Evolutionary conservation across 2,797 vertebrate species (phyloP), one percentile per base, ranked within the genome.

Genomic region (Florisuga fusca): DNA sequence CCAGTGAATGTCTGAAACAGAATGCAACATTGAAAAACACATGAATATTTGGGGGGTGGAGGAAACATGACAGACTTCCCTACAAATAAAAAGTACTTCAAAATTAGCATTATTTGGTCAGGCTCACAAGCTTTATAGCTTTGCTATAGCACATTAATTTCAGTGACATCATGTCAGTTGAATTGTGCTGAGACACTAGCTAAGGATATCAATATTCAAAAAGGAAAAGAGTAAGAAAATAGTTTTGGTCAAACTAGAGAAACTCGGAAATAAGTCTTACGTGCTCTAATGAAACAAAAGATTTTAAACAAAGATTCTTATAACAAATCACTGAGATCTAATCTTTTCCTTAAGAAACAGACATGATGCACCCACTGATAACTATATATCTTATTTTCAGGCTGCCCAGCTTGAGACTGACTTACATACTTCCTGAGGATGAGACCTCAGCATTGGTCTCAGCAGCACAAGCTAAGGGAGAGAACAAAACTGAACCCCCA

Each of bases 1-100:
- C 98, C 98, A 0, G 98, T 99, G 92, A 98, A 99, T 2, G 98
- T 98, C 98, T 99, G 96, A 45, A 96, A 96, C 93, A 87, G 86
- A 96, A 94, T 1, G 6, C 17, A 84, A 68, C 36, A 67, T 77
- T 33, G 84, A 80, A 89, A 87, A 84, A 77, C 23, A 80, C 69
- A 45, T 94, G 83, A 90, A 57, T 43, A 23, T 10, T 50, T 38
- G 13, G 12, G 9, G 31, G n/a, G 16, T 29, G 19, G 43, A 75
- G 20, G 8, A 91, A 81, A 50, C 0, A 2, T 34, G 54, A 75
- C 46, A 85, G 15, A 51, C 43, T 63, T 84, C 50, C 50, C 25
- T 83, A 46, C 79, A 87, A 86, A 63, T 48, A 27, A 38, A 31
- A 75, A 87, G 12, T 41, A 61, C 33, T 75, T 4, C 77, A 53